Percentiles rank a stretch among this genome's conserved stretches.
Evolutionary conservation across 2,888 invertebrate genomes (phyloP).

Genomic region (Hedya salicella): DNA sequence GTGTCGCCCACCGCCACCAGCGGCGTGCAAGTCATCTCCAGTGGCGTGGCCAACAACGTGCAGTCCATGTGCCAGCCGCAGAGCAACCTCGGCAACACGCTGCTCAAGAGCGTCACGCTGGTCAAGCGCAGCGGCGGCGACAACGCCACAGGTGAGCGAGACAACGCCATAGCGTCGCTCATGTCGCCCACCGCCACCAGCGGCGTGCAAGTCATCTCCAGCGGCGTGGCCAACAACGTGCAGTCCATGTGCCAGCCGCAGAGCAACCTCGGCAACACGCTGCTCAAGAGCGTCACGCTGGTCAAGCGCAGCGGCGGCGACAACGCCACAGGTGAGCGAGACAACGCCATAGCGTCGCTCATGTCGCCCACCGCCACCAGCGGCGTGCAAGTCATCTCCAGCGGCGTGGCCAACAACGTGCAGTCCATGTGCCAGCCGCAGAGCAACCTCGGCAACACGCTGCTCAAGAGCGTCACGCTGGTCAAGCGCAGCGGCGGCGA

Average conservation of each 20-base stretch:
- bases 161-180: conserved; percentile 61
- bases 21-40: conserved; percentile 74
- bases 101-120: conserved; percentile 76
- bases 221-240: conserved; percentile 64
- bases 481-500: conserved; percentile 74
- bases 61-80: conserved; percentile 55
- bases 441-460: conserved; percentile 59
- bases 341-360: conserved; percentile 76
- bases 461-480: conserved; percentile 76
- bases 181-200: conserved; percentile 60
- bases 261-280: conserved; percentile 59
- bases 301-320: too few species aligned
- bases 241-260: conserved; percentile 55
- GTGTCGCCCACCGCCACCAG: conserved; percentile 70
- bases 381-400: conserved; percentile 74
- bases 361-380: conserved; percentile 70
- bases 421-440: conserved; percentile 55
- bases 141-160: conserved; percentile 65
- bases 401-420: conserved; percentile 64
- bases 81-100: conserved; percentile 59
- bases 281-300: conserved; percentile 45
- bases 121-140: conserved; percentile 74
- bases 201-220: conserved; percentile 77
- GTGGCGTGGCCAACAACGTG: conserved; percentile 64
- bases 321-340: conserved; percentile 62